A percentile compares a stretch with the other conserved stretches of the same genome.
Evolutionary conservation across 1,140 invertebrate species (phyloP).

Genomic region (Coptotermes formosanus): DNA sequence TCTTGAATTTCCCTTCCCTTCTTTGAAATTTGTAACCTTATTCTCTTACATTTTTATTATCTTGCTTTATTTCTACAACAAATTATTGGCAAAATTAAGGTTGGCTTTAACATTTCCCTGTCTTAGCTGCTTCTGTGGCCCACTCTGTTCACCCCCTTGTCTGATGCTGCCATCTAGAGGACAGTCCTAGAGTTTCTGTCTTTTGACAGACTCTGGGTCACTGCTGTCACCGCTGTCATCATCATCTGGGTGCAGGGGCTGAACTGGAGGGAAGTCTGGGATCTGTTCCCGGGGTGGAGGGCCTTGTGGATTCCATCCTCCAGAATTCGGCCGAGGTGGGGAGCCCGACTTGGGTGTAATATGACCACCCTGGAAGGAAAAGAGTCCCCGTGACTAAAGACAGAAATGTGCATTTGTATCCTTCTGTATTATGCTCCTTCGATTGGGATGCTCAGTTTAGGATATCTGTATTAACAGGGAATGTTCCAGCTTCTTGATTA

Average conservation of each 20-base stretch:
- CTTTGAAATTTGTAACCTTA: neutral
- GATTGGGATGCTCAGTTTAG: too few species aligned
- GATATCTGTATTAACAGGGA: too few species aligned
- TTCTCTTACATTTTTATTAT: too few species aligned
- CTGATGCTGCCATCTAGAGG: neutral
- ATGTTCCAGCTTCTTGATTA: too few species aligned
- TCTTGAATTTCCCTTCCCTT: neutral
- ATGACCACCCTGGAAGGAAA: constrained; percentile 35
- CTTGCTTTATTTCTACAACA: neutral
- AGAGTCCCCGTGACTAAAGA: constrained; percentile 20
- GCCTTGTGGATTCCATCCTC: constrained; percentile 41
- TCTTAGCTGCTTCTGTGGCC: neutral
- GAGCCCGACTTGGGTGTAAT: constrained; percentile 43
- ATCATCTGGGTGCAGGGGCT: constrained; percentile 42
- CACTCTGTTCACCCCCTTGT: neutral
- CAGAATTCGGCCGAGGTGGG: constrained; percentile 39
- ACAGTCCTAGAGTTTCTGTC: constrained; percentile 41
- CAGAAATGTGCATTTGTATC: neutral
- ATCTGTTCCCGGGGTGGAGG: constrained; percentile 44
- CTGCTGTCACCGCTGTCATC: constrained; percentile 44
- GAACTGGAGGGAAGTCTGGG: constrained; percentile 46
- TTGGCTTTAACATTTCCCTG: neutral
- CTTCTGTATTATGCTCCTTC: neutral
- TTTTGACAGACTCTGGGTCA: constrained; percentile 43
- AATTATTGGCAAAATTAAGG: neutral